Evolutionary conservation across 2,888 invertebrate genomes (phyloP).

Genomic region (Callyntrura guangdongensis): DNA sequence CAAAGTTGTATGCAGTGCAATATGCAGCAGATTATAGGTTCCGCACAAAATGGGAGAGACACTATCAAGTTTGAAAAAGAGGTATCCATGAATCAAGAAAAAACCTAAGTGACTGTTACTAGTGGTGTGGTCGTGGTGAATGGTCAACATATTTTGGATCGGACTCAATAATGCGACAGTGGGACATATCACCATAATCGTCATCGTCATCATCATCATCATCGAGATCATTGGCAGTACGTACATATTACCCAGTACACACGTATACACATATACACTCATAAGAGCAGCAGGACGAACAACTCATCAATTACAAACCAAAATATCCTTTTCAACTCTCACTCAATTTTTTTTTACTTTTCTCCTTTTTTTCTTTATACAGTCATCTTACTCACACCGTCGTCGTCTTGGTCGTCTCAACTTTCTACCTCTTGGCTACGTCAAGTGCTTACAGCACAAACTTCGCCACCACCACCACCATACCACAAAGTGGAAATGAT

Average conservation of each 20-base stretch:
- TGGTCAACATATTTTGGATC: constrained; percentile 54
- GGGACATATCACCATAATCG: constrained; percentile 64
- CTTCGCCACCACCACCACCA: constrained; percentile 12
- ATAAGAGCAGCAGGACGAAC: constrained; percentile 50
- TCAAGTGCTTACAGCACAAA: constrained; percentile 49
- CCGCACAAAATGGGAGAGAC: constrained; percentile 41
- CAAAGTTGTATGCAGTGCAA: not conserved
- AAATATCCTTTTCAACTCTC: constrained; percentile 67
- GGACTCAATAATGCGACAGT: constrained; percentile 53
- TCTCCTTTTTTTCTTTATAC: constrained; percentile 29
- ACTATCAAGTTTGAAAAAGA: constrained; percentile 61
- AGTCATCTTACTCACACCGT: not conserved
- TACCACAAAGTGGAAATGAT: constrained; percentile 67
- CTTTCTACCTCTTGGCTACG: constrained; percentile 73
- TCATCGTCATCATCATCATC: constrained; percentile 51
- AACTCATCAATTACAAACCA: constrained; percentile 73
- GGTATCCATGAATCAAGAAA: constrained; percentile 59
- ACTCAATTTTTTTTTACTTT: constrained; percentile 42
- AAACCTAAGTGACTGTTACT: constrained; percentile 40
- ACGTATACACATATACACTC: not conserved
- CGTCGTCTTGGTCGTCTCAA: constrained; percentile 54
- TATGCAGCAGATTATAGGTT: constrained; percentile 36
- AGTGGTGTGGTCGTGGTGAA: constrained; percentile 46
- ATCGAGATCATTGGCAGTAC: constrained; percentile 24
- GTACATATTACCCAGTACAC: not conserved